These are phyloP conservation scores for Chinchilla lanigera DNA, from an alignment of 2,113 vertebrate species.

Conservation along the genomic window DNA sequence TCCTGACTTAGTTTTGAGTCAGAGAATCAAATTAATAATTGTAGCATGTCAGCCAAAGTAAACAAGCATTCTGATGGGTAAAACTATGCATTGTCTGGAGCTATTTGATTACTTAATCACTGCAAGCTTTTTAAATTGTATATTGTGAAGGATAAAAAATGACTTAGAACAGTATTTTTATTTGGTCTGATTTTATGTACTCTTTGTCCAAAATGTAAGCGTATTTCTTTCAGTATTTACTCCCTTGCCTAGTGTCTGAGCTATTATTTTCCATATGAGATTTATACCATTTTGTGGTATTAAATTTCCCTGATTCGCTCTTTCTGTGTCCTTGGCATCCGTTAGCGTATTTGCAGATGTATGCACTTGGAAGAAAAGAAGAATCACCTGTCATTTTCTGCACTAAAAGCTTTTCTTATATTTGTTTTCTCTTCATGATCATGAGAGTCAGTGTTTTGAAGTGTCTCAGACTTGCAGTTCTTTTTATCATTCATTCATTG, in stretches of 20 bases:
- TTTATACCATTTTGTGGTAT: constrained; percentile 36
- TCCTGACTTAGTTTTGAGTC: constrained; percentile 72
- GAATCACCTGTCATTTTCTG: constrained; percentile 45
- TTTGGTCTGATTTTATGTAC: constrained; percentile 48
- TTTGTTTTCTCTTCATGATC: constrained; percentile 23
- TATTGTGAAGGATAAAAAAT: constrained; percentile 4
- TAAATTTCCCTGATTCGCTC: constrained; percentile 34
- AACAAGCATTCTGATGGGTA: constrained; percentile 57
- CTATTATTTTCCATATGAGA: constrained; percentile 27
- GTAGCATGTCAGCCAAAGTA: constrained; percentile 72
- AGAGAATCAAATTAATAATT: constrained; percentile 76
- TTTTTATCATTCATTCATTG: constrained; percentile 14
- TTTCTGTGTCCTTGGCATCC: constrained; percentile 49
- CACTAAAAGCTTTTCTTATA: background rate
- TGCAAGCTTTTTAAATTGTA: background rate
- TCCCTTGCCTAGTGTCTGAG: background rate
- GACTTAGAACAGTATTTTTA: constrained; percentile 40
- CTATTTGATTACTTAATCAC: constrained; percentile 48
- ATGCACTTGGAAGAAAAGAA: constrained; percentile 22
- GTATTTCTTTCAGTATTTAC: constrained; percentile 18
- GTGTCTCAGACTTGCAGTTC: background rate
- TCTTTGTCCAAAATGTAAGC: constrained; percentile 4
- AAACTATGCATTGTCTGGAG: background rate
- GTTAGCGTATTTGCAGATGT: background rate
- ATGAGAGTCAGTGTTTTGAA: background rate